Base-by-base conservation (phyloP, 2,888 invertebrate species). In the Mesochorus sp. region DNA sequence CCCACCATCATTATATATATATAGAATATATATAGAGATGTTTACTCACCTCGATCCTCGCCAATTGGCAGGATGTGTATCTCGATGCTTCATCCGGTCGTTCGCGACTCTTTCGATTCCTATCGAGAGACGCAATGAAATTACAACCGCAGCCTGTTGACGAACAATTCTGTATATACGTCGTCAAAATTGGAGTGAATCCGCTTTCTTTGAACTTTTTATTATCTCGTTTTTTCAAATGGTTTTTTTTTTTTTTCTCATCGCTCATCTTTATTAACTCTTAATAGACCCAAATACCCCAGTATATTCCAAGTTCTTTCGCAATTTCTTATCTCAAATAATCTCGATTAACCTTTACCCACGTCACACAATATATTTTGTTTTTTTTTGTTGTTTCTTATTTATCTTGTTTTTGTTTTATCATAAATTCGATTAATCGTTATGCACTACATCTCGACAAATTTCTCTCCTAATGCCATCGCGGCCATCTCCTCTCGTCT, bases 391-490 rank as follows among this genome's bases (percentile, higher is more conserved):
- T n/a, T n/a, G n/a, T n/a, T n/a, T 42, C 17, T 67, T 34, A 31
- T 64, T 64, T 21, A n/a, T 28, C 37, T 21, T 28, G n/a, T 34
- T 62, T 31, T 62, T 64, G n/a, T 42, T 42, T 39, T 53, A 70
- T 70, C 77, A 67, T 72, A 77, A 72, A 77, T 77, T 77, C 72
- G 77, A 77, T 77, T 77, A 77, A 77, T 72, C 67, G 49, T 72
- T 67, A 77, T 72, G 51, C 67, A 67, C 72, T 77, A 72, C 72
- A 55, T 55, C 61, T 77, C 67, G 67, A 77, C 62, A 72, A 67
- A 61, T 66, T 77, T 67, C 61, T 75, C 59, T 26, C 19, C 10
- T 66, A 66, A 53, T 68, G 64, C 73, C 42, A 49, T 64, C 37
- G n/a, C n/a, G 34, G 34, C 8, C 62, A 34, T 55, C 17, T 68